A percentile compares a stretch with the other conserved stretches of the same genome.
Evolutionary conservation across 2,797 vertebrate species (phyloP).

Genomic region (Gastrophryne carolinensis): DNA sequence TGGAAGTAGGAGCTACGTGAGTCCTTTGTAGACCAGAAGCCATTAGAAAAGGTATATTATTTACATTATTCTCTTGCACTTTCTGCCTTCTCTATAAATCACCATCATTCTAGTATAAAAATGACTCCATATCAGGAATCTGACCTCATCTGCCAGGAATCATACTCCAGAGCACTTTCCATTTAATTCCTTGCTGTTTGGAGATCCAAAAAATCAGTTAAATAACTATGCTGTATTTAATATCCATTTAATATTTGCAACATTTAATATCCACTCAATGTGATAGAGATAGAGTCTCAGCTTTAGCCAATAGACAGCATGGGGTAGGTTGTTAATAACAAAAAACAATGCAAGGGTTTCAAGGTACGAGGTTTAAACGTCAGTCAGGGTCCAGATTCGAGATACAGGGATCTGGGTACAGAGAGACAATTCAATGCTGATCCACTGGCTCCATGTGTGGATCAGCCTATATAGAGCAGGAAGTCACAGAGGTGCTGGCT

Average conservation of each 20-base stretch:
- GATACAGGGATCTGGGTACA: too few relatives aligned
- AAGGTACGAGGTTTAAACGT: too few relatives aligned
- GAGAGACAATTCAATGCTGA: too few relatives aligned
- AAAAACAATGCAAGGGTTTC: too few relatives aligned
- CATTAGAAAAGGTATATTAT: slow-evolving; percentile 39
- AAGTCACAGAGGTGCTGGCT: too few relatives aligned
- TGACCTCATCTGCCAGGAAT: slow-evolving; percentile 24
- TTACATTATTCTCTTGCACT: slow-evolving; percentile 17
- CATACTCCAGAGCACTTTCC: slow-evolving; percentile 3
- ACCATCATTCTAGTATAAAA: slow-evolving; percentile 9
- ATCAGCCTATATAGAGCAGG: too few relatives aligned
- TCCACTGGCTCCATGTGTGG: too few relatives aligned
- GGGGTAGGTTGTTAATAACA: too few relatives aligned
- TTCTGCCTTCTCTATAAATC: slow-evolving; percentile 29
- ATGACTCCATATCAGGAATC: slow-evolving; percentile 10
- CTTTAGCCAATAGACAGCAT: too few relatives aligned
- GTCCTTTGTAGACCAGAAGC: slow-evolving; percentile 8
- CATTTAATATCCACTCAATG: too few relatives aligned
- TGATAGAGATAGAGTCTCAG: too few relatives aligned
- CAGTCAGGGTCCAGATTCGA: too few relatives aligned
- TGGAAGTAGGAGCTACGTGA: slow-evolving; percentile 18
- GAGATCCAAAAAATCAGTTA: not conserved
- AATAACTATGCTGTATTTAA: not conserved
- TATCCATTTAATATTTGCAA: slow-evolving; percentile 9
- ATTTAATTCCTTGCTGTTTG: not conserved